Percentiles rank a stretch among this genome's conserved stretches.
Conservation (phyloP, 1,140 invertebrate species). For the Solenopsis fugax region DNA sequence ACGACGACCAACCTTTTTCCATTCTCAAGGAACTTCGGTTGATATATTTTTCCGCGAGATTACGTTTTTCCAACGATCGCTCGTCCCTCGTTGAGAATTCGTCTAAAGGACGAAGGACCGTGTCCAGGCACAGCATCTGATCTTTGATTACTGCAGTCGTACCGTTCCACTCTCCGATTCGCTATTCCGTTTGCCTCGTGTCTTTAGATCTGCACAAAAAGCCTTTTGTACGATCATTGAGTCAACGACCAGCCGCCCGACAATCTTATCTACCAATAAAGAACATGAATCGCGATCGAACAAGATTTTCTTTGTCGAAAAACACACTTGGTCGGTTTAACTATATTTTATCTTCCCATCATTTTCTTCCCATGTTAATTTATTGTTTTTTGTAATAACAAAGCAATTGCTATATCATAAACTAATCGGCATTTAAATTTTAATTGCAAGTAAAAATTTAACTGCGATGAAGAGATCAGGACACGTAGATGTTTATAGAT, state of each 20-base stretch:
- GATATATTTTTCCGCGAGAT: constrained; percentile 48
- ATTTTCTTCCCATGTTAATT: background rate
- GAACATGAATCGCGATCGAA: constrained; percentile 1
- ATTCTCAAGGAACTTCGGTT: background rate
- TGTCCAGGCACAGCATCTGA: constrained; percentile 57
- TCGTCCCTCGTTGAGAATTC: constrained; percentile 14
- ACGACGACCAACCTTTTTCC: background rate
- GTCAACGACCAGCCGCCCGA: background rate
- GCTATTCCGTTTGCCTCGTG: constrained; percentile 13
- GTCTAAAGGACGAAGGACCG: constrained; percentile 22
- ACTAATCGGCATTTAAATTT: background rate
- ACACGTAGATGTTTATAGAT: background rate
- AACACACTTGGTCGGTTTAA: background rate
- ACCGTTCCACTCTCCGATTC: background rate
- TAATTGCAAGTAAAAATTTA: background rate
- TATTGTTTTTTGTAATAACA: background rate
- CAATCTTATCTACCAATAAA: constrained; percentile 27
- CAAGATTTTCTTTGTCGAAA: constrained; percentile 2
- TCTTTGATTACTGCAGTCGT: constrained; percentile 60
- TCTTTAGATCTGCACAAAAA: background rate
- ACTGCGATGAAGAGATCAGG: background rate
- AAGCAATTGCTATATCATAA: background rate
- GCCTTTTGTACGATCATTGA: constrained; percentile 39
- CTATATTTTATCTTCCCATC: background rate
- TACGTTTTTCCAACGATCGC: constrained; percentile 43